Evolutionary conservation across 2,888 invertebrate genomes (phyloP), one percentile per base, ranked within the genome.

Genomic region (Dynastes maya): DNA sequence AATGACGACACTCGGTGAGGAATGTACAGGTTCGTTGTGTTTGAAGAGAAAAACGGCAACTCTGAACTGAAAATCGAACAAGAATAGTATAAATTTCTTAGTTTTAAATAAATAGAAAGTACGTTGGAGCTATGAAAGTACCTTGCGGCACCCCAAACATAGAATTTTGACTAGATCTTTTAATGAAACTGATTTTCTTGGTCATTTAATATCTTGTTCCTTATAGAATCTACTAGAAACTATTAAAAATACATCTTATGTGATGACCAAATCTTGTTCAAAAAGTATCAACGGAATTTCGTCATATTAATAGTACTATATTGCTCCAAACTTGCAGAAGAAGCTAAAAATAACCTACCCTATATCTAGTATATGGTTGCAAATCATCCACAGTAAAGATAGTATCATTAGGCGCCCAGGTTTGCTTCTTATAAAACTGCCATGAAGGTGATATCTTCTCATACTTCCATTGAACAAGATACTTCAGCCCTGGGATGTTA

Each of bases 321-420:
- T 22, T 22, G 22, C 22, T 22, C 22, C 22, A 22, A 22, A 22
- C 22, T 22, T 22, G 22, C 22, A 37, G 3, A 2, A 37, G 5
- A 5, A 37, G 32, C 32, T 5, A 5, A 37, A 55, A 45, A n/a
- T 37, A 13, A 86, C 91, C 90, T 90, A 97, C 97, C 91, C 95
- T 92, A 87, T 98, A 98, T 86, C 95, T 96, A 0, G 97, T 95
- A 86, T 96, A 97, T 0, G 98, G 97, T 82, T 95, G 93, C 70
- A 98, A 90, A 82, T 94, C 93, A 82, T 94, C 93, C 8, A 97
- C 93, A 6, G 77, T 67, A 37, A 92, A 91, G 83, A 95, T 95
- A 58, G 93, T 92, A 79, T 90, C 90, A 74, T 88, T 84, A 45
- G 88, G 84, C 1, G 92, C 91, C 91, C 94, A 94, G 70, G 92